These are phyloP conservation scores for Leucophenga maculata DNA, from an alignment of 2,888 invertebrate species.

Conservation along the genomic window DNA sequence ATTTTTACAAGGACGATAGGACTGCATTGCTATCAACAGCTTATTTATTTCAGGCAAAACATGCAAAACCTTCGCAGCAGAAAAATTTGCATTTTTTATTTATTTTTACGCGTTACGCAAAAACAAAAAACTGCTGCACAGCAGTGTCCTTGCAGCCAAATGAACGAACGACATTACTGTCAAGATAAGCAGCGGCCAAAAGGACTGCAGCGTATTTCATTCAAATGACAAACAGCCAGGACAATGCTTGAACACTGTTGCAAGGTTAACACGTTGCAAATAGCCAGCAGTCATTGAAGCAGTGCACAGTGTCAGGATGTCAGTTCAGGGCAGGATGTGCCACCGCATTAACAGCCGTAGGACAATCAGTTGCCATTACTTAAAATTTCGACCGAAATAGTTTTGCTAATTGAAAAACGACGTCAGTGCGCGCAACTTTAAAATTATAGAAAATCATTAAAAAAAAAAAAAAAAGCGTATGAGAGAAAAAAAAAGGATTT, in stretches of 20 bases:
- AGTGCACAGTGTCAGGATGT: no score
- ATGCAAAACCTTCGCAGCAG: neutral
- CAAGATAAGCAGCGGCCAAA: conserved; percentile 18
- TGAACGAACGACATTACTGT: conserved; percentile 23
- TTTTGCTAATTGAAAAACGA: conserved; percentile 18
- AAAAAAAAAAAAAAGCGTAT: neutral
- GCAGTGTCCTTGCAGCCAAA: conserved; percentile 16
- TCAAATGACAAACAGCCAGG: conserved; percentile 1
- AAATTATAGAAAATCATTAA: conserved; percentile 22
- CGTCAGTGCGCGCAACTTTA: conserved; percentile 15
- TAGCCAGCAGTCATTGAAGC: neutral
- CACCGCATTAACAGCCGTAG: neutral
- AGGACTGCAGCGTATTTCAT: neutral
- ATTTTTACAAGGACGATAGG: neutral
- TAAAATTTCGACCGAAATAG: neutral
- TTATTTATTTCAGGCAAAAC: conserved; percentile 19
- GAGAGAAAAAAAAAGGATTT: neutral
- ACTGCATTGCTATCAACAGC: conserved; percentile 17
- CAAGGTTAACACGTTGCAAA: conserved; percentile 14
- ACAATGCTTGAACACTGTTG: neutral
- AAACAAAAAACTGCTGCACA: neutral
- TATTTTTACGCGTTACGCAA: neutral
- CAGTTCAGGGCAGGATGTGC: neutral
- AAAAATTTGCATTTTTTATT: conserved; percentile 21
- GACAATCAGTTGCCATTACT: neutral